These are phyloP conservation scores for Vulpes lagopus DNA, from an alignment of 2,113 vertebrate species.

Conservation along the genomic window DNA sequence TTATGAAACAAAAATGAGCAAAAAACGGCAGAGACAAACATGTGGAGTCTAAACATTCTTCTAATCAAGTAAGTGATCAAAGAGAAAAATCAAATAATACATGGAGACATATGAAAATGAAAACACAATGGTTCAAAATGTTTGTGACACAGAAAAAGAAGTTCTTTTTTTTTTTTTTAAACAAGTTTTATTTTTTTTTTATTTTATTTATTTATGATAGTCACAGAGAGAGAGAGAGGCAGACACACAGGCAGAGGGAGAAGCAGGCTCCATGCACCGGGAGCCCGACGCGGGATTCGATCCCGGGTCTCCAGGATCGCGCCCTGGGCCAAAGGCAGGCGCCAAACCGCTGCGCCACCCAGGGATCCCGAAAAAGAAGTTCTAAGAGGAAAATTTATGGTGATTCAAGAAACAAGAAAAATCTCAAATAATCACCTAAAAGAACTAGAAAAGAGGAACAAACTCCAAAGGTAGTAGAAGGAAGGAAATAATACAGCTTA, in stretches of 20 bases:
- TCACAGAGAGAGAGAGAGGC: no score
- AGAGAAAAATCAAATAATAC: neutral
- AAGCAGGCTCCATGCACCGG: no score
- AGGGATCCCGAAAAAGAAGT: no score
- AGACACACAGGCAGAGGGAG: no score
- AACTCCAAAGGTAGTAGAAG: neutral
- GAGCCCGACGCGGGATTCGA: no score
- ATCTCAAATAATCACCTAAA: neutral
- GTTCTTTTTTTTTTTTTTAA: no score
- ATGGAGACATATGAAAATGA: neutral
- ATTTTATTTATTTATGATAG: no score
- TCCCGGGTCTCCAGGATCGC: no score
- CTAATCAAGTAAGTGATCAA: neutral
- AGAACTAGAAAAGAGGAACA: neutral
- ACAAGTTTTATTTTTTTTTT: no score
- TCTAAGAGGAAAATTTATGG: neutral
- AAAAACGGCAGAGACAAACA: neutral
- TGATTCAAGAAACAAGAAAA: neutral
- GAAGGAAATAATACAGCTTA: neutral
- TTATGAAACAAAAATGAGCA: neutral
- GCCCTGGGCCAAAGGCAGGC: no score
- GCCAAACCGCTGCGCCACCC: no score
- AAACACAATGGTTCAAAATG: neutral
- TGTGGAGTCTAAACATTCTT: neutral
- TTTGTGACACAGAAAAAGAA: neutral